A percentile compares a stretch with the other conserved stretches of the same genome.
Conservation (phyloP, 1,140 invertebrate genomes). For the Heliothis subflexa region DNA sequence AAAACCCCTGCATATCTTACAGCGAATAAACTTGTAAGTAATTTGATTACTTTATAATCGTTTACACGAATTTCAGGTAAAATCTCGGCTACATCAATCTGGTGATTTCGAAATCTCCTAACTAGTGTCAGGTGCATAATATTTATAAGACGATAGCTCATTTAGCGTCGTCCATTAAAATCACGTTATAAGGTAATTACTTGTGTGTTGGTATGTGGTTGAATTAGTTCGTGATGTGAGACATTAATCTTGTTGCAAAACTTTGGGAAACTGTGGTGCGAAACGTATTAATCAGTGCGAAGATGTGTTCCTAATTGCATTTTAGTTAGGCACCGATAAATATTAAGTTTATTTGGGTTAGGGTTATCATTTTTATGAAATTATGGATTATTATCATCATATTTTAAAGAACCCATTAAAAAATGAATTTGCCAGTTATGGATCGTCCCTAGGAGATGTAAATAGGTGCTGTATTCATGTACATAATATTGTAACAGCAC, state of each 20-base stretch:
- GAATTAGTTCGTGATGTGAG: slow-evolving; percentile 8
- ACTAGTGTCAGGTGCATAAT: slow-evolving; percentile 8
- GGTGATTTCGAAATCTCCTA: not conserved
- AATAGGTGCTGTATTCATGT: too few relatives aligned
- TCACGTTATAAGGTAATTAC: slow-evolving; percentile 48
- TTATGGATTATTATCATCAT: too few relatives aligned
- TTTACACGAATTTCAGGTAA: slow-evolving; percentile 21
- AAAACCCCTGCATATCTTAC: not conserved
- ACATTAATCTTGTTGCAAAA: slow-evolving; percentile 47
- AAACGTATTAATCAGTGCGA: slow-evolving; percentile 9
- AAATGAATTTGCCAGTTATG: too few relatives aligned
- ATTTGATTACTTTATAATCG: slow-evolving; percentile 37
- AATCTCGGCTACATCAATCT: slow-evolving; percentile 1
- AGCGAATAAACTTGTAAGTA: slow-evolving; percentile 13
- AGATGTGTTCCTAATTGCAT: not conserved
- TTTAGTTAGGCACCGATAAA: not conserved
- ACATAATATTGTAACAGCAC: too few relatives aligned
- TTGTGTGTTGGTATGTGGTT: slow-evolving; percentile 1
- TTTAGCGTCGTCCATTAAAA: slow-evolving; percentile 41
- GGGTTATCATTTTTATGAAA: too few relatives aligned
- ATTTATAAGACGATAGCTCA: slow-evolving; percentile 15
- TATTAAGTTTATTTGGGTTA: too few relatives aligned
- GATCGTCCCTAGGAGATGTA: too few relatives aligned
- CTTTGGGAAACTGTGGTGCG: slow-evolving; percentile 14
- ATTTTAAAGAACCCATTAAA: too few relatives aligned